Conservation (phyloP, 30 jellyfish, hydroid and myxozoan species). For the Pseudorhiza aurosa region DNA sequence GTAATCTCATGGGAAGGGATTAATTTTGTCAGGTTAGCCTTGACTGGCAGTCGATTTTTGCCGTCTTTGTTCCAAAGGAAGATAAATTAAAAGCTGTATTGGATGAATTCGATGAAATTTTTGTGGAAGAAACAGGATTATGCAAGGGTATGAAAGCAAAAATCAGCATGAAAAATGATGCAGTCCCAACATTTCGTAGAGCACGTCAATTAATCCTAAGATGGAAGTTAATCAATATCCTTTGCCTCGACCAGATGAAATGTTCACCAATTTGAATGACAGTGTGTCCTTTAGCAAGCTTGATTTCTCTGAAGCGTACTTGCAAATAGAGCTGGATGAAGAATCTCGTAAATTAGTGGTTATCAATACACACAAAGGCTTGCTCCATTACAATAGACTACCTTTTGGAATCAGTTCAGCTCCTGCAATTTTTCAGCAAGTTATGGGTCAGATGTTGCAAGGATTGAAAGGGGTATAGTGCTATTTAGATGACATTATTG, state of each 20-base stretch:
- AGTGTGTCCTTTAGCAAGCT: conserved; percentile 59
- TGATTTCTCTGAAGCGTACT: conserved; percentile 51
- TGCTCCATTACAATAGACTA: conserved; percentile 41
- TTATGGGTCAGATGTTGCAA: conserved; percentile 61
- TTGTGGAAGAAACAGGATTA: conserved; percentile 23
- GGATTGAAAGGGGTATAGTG: conserved; percentile 38
- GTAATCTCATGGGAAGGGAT: conserved; percentile 51
- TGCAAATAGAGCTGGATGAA: conserved; percentile 51
- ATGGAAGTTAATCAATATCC: conserved; percentile 71
- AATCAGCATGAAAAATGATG: conserved; percentile 48
- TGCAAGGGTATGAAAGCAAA: conserved; percentile 34
- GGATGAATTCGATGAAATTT: conserved; percentile 44
- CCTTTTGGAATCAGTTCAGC: conserved; percentile 66
- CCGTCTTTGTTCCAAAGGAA: conserved; percentile 43
- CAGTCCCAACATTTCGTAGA: conserved; percentile 53
- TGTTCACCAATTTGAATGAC: conserved; percentile 51
- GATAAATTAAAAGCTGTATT: conserved; percentile 33
- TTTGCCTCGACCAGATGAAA: conserved; percentile 56
- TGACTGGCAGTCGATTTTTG: conserved; percentile 73
- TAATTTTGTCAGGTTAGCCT: conserved; percentile 57
- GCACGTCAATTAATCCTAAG: conserved; percentile 59
- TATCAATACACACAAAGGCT: conserved; percentile 55
- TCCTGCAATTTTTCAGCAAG: conserved; percentile 55
- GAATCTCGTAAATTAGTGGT: conserved; percentile 49
- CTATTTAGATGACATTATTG: conserved; percentile 45